Base-by-base conservation (phyloP, 2,888 invertebrate species). In the Argyresthia albistria region DNA sequence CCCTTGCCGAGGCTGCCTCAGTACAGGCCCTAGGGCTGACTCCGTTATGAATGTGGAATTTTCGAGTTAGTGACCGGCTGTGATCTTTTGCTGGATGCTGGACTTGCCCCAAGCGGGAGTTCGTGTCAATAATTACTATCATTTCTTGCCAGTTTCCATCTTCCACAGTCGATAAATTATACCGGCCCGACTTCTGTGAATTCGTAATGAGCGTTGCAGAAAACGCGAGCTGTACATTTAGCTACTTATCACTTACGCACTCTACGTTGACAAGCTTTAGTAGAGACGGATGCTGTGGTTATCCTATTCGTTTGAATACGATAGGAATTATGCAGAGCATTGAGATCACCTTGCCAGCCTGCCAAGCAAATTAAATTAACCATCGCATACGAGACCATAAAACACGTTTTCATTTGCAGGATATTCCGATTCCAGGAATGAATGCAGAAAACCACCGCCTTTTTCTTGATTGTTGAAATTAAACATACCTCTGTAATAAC, bases 71-170 rank as follows among this genome's bases (percentile, higher is more conserved):
- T 81, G 69, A 68, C 70, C 68, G 74, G 72, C 76, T 79, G 73
- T 74, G 75, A 77, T 80, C 73, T 76, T 78, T 71, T 65, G 66
- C 65, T 60, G 73, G 65, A 68, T 66, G 65, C 69, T 68, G 48
- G 48, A 36, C 48, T 59, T 71, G 73, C 60, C 16, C 62, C 59
- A 64, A 73, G 77, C 67, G 60, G 55, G 58, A 62, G 69, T 82
- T 79, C 83, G 81, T 83, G 86, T 82, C 83, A 84, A 80, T 84
- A 86, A 86, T 84, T 79, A 83, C 82, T 79, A 80, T 80, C 65
- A 84, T 83, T 81, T 76, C 72, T 67, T 63, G 63, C 67, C 60
- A 65, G 73, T 76, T 78, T 72, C 72, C 82, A 79, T 76, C 74
- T 75, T 69, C 69, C 69, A 66, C 72, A 67, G 67, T 57, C 71